A percentile compares a stretch with the other conserved stretches of the same genome.
Conservation (phyloP, 1,140 invertebrate genomes). For the Scylla paramamosain region DNA sequence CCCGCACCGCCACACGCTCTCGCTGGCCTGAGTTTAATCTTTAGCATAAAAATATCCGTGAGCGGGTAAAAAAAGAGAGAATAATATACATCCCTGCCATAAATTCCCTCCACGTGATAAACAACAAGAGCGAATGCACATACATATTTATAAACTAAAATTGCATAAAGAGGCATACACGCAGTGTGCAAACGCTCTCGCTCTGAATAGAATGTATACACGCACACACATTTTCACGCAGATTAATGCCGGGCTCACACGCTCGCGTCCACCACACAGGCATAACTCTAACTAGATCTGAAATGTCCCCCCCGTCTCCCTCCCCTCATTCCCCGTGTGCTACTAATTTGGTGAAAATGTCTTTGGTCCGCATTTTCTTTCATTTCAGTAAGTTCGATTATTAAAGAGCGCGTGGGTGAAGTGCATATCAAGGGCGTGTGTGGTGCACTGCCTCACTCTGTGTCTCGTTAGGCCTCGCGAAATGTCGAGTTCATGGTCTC, state of each 20-base stretch:
- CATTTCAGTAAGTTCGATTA: not conserved
- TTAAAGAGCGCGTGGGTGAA: not conserved
- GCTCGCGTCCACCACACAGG: slow-evolving; percentile 1
- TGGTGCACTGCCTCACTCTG: not conserved
- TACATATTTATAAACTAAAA: slow-evolving; percentile 25
- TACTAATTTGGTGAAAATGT: not conserved
- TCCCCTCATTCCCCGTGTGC: not conserved
- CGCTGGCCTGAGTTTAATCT: not conserved
- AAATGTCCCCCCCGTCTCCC: not conserved
- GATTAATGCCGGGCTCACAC: slow-evolving; percentile 2
- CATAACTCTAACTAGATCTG: slow-evolving; percentile 23
- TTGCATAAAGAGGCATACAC: slow-evolving; percentile 22
- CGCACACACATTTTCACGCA: slow-evolving; percentile 12
- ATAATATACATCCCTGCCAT: slow-evolving; percentile 15
- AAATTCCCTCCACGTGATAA: slow-evolving; percentile 14
- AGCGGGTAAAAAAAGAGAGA: slow-evolving; percentile 14
- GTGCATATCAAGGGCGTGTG: not conserved
- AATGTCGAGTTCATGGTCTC: not conserved
- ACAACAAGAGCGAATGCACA: slow-evolving; percentile 21
- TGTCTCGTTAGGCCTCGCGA: not conserved
- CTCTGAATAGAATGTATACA: slow-evolving; percentile 14
- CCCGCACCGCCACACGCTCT: not conserved
- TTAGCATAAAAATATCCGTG: slow-evolving; percentile 14
- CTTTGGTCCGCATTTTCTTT: not conserved
- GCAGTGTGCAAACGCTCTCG: slow-evolving; percentile 1